Percentiles rank a stretch among this genome's conserved stretches.
These are phyloP conservation scores for Montipora foliosa DNA, from an alignment of 64 coral and sea anemone species.

Conservation along the genomic window DNA sequence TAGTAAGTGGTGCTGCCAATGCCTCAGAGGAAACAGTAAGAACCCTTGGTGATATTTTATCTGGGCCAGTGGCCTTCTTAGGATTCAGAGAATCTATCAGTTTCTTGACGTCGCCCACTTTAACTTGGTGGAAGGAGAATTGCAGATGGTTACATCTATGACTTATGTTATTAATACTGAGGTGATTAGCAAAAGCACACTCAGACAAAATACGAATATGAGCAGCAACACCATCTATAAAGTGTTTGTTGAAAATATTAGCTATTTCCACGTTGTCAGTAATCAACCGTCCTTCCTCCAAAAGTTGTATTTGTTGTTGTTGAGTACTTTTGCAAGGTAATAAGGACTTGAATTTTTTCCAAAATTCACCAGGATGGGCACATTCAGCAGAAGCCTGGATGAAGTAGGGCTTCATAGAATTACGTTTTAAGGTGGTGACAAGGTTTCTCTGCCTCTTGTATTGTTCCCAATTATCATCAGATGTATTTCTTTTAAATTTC, in stretches of 20 bases:
- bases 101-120: conserved; percentile 27
- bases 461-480: conserved; percentile 27
- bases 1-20: conserved; percentile 52
- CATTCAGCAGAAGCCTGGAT: neutral
- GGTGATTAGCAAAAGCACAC: conserved; percentile 38
- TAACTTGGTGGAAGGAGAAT: neutral
- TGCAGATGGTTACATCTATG: conserved; percentile 13
- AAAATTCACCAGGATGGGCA: conserved; percentile 29
- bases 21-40: conserved; percentile 49
- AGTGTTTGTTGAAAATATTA: conserved; percentile 49
- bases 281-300: conserved; percentile 39
- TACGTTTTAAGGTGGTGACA: conserved; percentile 46
- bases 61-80: conserved; percentile 40
- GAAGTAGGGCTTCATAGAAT: conserved; percentile 5
- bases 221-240: conserved; percentile 28
- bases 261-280: conserved; percentile 29
- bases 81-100: conserved; percentile 22
- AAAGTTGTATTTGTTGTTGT: conserved; percentile 42
- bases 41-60: conserved; percentile 52
- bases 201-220: conserved; percentile 33
- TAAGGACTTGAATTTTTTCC: conserved; percentile 58
- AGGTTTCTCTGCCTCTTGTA: conserved; percentile 52
- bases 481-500: conserved; percentile 23
- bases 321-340: conserved; percentile 18
- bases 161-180: conserved; percentile 33